Percentiles rank a stretch among this genome's conserved stretches.
These are phyloP conservation scores for Equus quagga DNA, from an alignment of 2,113 vertebrate species.

Conservation along the genomic window DNA sequence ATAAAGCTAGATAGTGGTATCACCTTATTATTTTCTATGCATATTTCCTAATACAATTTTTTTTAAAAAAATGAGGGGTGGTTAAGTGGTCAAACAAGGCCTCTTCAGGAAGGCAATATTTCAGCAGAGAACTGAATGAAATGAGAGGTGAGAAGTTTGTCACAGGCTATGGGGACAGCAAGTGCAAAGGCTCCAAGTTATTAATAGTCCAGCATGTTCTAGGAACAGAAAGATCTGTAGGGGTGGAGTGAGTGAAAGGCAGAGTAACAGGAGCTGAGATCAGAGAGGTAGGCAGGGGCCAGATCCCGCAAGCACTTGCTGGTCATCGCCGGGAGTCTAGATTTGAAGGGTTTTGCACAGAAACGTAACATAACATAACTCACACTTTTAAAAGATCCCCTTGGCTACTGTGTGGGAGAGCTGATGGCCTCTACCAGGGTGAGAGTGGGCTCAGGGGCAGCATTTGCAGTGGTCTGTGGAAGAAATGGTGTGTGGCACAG, in stretches of 20 bases:
- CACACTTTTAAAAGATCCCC: neutral
- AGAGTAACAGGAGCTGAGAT: neutral
- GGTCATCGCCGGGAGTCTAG: neutral
- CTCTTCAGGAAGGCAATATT: neutral
- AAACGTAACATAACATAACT: neutral
- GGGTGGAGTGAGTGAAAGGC: neutral
- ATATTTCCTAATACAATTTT: neutral
- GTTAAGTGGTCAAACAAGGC: neutral
- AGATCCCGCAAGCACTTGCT: neutral
- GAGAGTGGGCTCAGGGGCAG: neutral
- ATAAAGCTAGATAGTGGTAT: neutral
- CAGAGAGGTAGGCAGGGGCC: neutral
- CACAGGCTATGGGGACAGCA: neutral
- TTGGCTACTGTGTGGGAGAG: neutral
- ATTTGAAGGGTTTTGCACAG: neutral
- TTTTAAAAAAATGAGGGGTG: neutral
- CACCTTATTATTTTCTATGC: neutral
- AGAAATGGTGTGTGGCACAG: neutral
- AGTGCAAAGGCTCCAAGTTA: neutral
- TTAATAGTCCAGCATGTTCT: neutral
- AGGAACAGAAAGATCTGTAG: neutral
- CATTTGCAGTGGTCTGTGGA: neutral
- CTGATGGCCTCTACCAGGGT: neutral
- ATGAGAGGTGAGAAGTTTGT: neutral
- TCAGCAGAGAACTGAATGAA: neutral